A percentile compares a stretch with the other conserved stretches of the same genome.
phyloP scores from a whole-genome alignment of 2,888 invertebrate species.

The Tetanocera ferruginea region DNA sequence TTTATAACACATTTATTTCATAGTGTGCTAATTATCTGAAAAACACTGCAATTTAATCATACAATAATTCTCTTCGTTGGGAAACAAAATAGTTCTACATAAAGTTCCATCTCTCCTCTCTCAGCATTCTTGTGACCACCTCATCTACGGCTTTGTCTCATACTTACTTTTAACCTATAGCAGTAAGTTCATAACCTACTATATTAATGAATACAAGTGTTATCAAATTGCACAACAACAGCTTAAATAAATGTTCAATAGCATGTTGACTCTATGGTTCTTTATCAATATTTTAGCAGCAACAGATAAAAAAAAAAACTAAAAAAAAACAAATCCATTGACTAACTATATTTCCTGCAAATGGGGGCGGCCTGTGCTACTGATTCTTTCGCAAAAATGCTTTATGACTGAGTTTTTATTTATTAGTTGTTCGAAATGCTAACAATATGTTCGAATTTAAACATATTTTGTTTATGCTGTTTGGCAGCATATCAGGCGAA shows the following conservation, averaged over 20 bases:
- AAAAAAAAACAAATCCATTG: too few relatives aligned
- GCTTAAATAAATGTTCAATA: conserved; percentile 6
- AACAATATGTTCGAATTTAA: neutral
- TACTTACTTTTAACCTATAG: too few relatives aligned
- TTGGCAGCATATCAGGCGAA: conserved; percentile 13
- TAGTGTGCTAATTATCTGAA: too few relatives aligned
- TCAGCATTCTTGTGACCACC: too few relatives aligned
- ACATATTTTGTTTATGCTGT: neutral
- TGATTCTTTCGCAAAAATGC: conserved; percentile 8
- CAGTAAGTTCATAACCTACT: too few relatives aligned
- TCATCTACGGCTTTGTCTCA: too few relatives aligned
- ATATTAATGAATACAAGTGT: neutral
- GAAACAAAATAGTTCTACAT: too few relatives aligned
- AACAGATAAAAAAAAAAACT: neutral
- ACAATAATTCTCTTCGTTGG: too few relatives aligned
- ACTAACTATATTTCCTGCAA: conserved; percentile 13
- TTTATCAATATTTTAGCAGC: neutral
- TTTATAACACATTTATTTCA: too few relatives aligned
- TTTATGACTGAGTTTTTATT: conserved; percentile 9
- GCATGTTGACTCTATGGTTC: neutral
- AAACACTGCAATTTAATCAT: too few relatives aligned
- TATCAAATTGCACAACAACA: neutral
- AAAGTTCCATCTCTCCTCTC: too few relatives aligned
- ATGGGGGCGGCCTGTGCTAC: neutral
- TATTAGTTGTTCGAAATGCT: neutral